phyloP scores from a whole-genome alignment of 1,140 invertebrate genomes.

The Laodelphax striatellus region DNA sequence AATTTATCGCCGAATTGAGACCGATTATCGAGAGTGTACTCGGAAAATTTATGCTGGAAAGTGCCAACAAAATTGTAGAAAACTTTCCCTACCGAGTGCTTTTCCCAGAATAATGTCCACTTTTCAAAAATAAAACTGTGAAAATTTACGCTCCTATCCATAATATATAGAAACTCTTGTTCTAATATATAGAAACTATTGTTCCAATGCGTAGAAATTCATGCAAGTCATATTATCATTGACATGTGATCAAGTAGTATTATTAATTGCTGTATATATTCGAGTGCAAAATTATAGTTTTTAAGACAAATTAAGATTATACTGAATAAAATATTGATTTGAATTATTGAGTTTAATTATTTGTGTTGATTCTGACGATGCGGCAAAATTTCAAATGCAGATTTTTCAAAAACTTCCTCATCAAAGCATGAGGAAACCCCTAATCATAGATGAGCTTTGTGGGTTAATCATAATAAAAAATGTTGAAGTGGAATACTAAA shows the following conservation, averaged over 20 bases:
- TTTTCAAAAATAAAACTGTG: neutral
- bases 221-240: conserved; percentile 5
- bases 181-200: neutral
- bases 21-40: conserved; percentile 45
- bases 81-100: conserved; percentile 42
- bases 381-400: too few species aligned
- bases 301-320: too few species aligned
- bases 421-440: too few species aligned
- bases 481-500: too few species aligned
- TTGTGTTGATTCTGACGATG: too few species aligned
- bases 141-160: conserved; percentile 2
- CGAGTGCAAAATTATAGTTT: too few species aligned
- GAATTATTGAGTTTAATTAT: too few species aligned
- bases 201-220: conserved; percentile 4
- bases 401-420: too few species aligned
- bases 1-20: conserved; percentile 42
- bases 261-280: too few species aligned
- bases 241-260: neutral
- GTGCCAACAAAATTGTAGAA: conserved; percentile 42
- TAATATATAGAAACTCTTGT: conserved; percentile 1
- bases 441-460: too few species aligned
- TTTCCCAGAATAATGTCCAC: conserved; percentile 35
- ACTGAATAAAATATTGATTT: too few species aligned
- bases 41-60: conserved; percentile 38
- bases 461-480: too few species aligned